A percentile compares a stretch with the other conserved stretches of the same genome.
These are phyloP conservation scores for Lobophora halterata DNA, from an alignment of 2,888 invertebrate species.

Conservation along the genomic window DNA sequence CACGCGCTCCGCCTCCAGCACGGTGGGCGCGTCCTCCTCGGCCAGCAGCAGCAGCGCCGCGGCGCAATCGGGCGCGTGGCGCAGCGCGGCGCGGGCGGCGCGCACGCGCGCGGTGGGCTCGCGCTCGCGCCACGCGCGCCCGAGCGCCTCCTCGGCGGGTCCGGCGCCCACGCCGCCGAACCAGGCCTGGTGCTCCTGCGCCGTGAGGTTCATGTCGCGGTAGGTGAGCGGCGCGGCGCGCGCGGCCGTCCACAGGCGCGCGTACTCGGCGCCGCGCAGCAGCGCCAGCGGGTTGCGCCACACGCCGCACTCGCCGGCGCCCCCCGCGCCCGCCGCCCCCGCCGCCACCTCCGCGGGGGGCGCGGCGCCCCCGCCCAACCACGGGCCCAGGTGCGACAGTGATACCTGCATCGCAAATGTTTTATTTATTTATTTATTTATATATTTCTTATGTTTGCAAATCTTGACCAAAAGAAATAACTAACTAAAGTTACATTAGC, in stretches of 20 bases:
- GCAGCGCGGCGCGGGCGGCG: constrained; percentile 91
- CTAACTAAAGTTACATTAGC: too few species aligned
- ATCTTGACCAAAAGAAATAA: too few species aligned
- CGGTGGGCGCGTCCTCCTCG: constrained; percentile 97
- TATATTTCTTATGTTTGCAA: too few species aligned
- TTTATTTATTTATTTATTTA: too few species aligned
- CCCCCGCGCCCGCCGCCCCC: constrained; percentile 90
- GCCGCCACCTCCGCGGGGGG: constrained; percentile 84
- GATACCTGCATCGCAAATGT: constrained; percentile 81
- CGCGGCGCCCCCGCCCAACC: constrained; percentile 90
- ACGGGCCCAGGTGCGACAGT: constrained; percentile 94
- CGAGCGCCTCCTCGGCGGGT: constrained; percentile 91
- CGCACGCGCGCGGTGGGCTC: constrained; percentile 93
- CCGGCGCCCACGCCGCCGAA: constrained; percentile 63
- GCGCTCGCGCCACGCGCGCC: constrained; percentile 94
- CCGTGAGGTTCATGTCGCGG: constrained; percentile 99
- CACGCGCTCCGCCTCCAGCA: constrained; percentile 80
- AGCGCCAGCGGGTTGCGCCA: constrained; percentile 98
- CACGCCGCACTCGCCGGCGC: constrained; percentile 89
- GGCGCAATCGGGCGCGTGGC: constrained; percentile 94
- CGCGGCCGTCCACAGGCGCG: constrained; percentile 94
- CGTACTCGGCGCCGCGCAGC: constrained; percentile 97
- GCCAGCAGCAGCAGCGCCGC: constrained; percentile 96
- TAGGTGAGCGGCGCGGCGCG: constrained; percentile 97
- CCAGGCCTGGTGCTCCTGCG: constrained; percentile 95